Conservation (phyloP, 2,888 invertebrate species). For the Lepidochitona cinerea region DNA sequence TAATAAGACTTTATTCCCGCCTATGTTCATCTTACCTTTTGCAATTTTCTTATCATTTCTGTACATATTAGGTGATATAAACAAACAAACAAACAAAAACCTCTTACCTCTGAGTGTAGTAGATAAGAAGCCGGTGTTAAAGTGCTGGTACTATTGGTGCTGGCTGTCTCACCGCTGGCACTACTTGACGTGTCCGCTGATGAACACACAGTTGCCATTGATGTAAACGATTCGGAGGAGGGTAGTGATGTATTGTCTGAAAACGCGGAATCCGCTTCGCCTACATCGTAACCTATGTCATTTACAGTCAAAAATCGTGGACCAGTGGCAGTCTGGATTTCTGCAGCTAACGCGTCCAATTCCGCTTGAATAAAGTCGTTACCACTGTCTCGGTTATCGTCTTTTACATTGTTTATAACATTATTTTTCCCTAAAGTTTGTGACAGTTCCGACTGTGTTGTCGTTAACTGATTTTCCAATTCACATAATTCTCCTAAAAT, state of each 20-base stretch:
- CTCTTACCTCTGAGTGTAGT: constrained; percentile 47
- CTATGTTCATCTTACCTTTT: too few species aligned
- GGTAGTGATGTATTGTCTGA: constrained; percentile 96
- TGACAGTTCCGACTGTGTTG: constrained; percentile 72
- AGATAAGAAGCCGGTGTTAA: constrained; percentile 40
- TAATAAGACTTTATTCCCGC: too few species aligned
- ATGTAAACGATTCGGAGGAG: constrained; percentile 93
- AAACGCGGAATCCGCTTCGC: constrained; percentile 98
- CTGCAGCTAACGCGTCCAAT: constrained; percentile 58
- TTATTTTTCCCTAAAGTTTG: constrained; percentile 12
- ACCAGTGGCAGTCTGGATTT: constrained; percentile 54
- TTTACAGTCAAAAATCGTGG: neutral
- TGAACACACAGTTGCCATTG: constrained; percentile 71
- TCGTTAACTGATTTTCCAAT: constrained; percentile 78
- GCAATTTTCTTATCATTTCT: too few species aligned
- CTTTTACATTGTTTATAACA: neutral
- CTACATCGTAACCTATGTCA: constrained; percentile 78
- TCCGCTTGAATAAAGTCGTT: constrained; percentile 56
- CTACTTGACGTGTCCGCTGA: constrained; percentile 53
- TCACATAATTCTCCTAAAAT: constrained; percentile 96
- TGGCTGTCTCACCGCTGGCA: constrained; percentile 49
- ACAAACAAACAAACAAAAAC: too few species aligned
- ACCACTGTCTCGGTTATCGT: constrained; percentile 40
- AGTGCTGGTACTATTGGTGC: constrained; percentile 45
- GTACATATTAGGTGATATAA: too few species aligned